Percentiles rank a stretch among this genome's conserved stretches.
These are phyloP conservation scores for Nibea coibor DNA, from an alignment of 2,113 vertebrate species.

Conservation along the genomic window DNA sequence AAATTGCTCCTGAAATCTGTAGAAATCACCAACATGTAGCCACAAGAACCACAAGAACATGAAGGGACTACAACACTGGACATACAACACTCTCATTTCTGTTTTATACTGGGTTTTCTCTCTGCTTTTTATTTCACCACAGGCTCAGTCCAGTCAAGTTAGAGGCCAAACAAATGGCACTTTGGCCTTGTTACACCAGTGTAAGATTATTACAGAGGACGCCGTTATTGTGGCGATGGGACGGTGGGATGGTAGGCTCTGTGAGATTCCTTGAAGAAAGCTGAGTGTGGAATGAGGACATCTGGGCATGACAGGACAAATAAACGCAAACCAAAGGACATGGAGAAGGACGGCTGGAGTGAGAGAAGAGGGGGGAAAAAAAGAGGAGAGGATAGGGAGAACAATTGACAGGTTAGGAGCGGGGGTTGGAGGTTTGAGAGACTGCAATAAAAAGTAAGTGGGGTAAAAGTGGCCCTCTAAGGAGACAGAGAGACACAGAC, in stretches of 20 bases:
- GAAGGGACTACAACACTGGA: no score
- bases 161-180: no score
- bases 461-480: slow-evolving; percentile 66
- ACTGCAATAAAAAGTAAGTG: slow-evolving; percentile 62
- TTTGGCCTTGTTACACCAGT: no score
- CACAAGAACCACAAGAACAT: no score
- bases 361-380: neutral
- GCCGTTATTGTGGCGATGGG: neutral
- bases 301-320: slow-evolving; percentile 53
- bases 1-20: no score
- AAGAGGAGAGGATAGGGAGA: slow-evolving; percentile 11
- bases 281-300: slow-evolving; percentile 16
- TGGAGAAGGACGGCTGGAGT: slow-evolving; percentile 15
- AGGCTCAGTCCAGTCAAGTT: no score
- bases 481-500: slow-evolving; percentile 42
- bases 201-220: neutral
- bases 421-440: slow-evolving; percentile 42
- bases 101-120: no score
- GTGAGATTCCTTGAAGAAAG: neutral
- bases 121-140: no score
- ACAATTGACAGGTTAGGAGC: slow-evolving; percentile 6
- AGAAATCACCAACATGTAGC: no score
- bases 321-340: slow-evolving; percentile 35
- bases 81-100: no score
- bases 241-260: neutral